phyloP scores from a whole-genome alignment of 1,140 invertebrate species.

The Matsumurasca onukii region DNA sequence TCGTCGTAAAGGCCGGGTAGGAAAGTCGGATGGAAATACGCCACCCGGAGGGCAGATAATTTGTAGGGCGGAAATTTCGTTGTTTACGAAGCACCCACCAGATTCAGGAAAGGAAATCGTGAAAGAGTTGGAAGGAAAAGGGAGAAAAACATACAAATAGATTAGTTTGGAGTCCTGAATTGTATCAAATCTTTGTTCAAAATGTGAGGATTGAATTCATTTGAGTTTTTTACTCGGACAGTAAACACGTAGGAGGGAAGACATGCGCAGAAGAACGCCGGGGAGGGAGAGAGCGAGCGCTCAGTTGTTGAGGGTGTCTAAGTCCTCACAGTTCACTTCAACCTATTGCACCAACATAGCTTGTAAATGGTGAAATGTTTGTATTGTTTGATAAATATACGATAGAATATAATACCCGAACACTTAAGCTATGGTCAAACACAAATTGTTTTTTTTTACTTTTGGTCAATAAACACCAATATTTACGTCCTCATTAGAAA shows the following conservation, averaged over 20 bases:
- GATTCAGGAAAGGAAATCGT: background rate
- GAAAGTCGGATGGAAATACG: constrained; percentile 28
- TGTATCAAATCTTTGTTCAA: constrained; percentile 5
- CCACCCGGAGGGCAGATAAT: background rate
- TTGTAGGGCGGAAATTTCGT: background rate
- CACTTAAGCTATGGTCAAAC: no score
- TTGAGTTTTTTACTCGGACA: background rate
- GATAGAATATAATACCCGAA: no score
- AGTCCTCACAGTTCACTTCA: background rate
- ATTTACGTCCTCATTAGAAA: no score
- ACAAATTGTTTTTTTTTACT: no score
- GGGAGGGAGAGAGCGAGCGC: background rate
- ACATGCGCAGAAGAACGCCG: background rate
- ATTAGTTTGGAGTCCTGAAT: background rate
- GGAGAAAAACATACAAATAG: background rate
- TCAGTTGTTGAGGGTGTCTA: background rate
- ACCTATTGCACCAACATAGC: no score
- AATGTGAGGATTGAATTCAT: constrained; percentile 14
- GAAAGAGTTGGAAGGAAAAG: background rate
- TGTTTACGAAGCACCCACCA: background rate
- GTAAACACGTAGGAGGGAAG: background rate
- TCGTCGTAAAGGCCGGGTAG: constrained; percentile 46
- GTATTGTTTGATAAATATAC: no score
- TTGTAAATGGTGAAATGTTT: no score
- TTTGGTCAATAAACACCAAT: no score